Evolutionary conservation across 2,113 vertebrate species (phyloP).

Genomic region (Carettochelys insculpta): DNA sequence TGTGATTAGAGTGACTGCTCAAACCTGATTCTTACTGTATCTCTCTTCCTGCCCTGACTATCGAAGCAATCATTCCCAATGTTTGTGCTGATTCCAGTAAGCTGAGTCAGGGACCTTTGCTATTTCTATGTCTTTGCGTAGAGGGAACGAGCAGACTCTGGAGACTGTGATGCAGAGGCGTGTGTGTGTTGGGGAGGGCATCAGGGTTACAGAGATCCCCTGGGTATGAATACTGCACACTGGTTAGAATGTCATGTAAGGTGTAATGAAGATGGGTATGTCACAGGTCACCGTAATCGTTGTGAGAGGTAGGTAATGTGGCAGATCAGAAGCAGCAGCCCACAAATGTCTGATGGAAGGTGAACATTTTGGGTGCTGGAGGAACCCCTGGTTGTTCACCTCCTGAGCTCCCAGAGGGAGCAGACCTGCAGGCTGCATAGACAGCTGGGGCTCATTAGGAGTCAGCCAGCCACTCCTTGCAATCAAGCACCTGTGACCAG

Average conservation of each 20-base stretch:
- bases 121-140: background rate
- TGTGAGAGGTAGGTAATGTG: background rate
- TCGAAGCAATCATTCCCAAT: background rate
- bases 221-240: background rate
- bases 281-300: background rate
- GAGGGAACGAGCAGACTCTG: accelerated
- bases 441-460: too few relatives aligned
- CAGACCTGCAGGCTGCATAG: too few relatives aligned
- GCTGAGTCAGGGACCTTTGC: background rate
- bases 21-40: background rate
- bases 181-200: background rate
- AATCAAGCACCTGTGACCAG: too few relatives aligned
- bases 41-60: background rate
- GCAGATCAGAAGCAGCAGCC: too few relatives aligned
- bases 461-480: too few relatives aligned
- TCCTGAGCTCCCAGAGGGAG: too few relatives aligned
- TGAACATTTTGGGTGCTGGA: too few relatives aligned
- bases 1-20: background rate
- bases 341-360: too few relatives aligned
- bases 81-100: background rate
- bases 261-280: background rate
- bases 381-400: too few relatives aligned
- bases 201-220: background rate
- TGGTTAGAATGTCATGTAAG: background rate
- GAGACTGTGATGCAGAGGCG: background rate